Base-by-base conservation (phyloP, 2,797 vertebrate species). In the Anomalospiza imberbis region DNA sequence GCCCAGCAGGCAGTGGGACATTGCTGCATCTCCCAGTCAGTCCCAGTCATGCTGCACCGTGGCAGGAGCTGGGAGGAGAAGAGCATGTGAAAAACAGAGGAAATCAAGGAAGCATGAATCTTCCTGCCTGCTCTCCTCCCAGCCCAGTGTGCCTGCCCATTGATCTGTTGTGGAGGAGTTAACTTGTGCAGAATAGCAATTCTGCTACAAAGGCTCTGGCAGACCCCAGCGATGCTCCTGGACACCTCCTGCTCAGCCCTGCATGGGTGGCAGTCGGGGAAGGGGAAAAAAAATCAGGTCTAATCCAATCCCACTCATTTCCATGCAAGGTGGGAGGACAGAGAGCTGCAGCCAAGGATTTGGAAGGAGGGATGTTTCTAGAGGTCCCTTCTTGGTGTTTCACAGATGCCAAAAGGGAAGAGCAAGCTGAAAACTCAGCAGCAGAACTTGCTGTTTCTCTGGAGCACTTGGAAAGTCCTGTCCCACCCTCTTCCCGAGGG, bases 141-240 rank as follows among this genome's bases (percentile, higher is more conserved):
- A 76, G 54, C 61, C 83, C 7, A 0, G 81, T 13, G 8, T 65
- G 86, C 65, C 71, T 65, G 86, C 65, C 71, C 89, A 88, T 95
- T 31, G 77, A 96, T 96, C 77, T 22, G 13, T 80, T 89, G 93
- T 75, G 86, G 85, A 80, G 91, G 89, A 91, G 63, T 96, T 94
- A 54, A 84, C 94, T 94, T 34, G 53, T 93, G 83, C 50, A 13
- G 94, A 96, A 94, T 89, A 96, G 79, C 82, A 88, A 44, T 93
- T 86, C 90, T 36, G 40, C 62, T 85, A 11, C 70, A 82, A 72
- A 63, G 36, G 48, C 13, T 90, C n/a, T 10, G 29, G 42, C 26
- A 26, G 44, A 53, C 51, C 78, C 76, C 47, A 16, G 19, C 2
- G 0, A 29, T 53, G 79, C 57, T 85, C 70, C 48, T 1, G 4